These are phyloP conservation scores for Tenthredo distinguenda DNA, from an alignment of 2,888 invertebrate genomes.

Conservation along the genomic window DNA sequence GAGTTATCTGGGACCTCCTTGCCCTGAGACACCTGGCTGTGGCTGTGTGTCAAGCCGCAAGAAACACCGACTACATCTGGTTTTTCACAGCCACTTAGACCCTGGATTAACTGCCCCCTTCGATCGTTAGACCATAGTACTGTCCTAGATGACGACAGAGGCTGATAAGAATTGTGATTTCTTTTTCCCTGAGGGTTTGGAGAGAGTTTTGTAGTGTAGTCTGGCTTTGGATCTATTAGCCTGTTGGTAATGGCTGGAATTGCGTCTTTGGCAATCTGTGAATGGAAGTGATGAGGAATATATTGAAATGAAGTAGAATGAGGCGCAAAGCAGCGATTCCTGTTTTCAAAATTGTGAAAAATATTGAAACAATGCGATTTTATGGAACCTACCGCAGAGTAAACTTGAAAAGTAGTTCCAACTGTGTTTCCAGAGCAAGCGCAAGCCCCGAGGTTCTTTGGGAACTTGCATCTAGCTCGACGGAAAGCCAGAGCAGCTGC, in stretches of 20 bases:
- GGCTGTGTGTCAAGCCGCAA: not conserved
- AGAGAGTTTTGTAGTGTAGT: not conserved
- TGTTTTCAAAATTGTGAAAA: not conserved
- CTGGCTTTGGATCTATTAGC: not conserved
- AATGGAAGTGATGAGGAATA: not conserved
- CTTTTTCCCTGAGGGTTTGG: not conserved
- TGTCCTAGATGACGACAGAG: not conserved
- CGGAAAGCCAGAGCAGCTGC: conserved; percentile 71
- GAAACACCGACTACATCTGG: not conserved
- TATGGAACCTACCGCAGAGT: not conserved
- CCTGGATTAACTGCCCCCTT: not conserved
- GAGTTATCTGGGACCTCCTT: not conserved
- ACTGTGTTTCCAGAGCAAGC: not conserved
- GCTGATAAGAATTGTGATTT: not conserved
- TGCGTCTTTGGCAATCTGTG: not conserved
- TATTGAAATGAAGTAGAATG: not conserved
- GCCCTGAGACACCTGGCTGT: not conserved
- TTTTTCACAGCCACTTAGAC: not conserved
- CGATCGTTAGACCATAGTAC: not conserved
- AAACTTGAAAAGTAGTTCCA: not conserved
- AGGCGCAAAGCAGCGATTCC: not conserved
- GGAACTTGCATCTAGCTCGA: conserved; percentile 71
- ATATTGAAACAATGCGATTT: not conserved
- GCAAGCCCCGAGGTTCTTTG: conserved; percentile 67
- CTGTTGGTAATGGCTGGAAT: too few species aligned